phyloP scores from a whole-genome alignment of 2,797 vertebrate genomes.

The Crocidura indochinensis region DNA sequence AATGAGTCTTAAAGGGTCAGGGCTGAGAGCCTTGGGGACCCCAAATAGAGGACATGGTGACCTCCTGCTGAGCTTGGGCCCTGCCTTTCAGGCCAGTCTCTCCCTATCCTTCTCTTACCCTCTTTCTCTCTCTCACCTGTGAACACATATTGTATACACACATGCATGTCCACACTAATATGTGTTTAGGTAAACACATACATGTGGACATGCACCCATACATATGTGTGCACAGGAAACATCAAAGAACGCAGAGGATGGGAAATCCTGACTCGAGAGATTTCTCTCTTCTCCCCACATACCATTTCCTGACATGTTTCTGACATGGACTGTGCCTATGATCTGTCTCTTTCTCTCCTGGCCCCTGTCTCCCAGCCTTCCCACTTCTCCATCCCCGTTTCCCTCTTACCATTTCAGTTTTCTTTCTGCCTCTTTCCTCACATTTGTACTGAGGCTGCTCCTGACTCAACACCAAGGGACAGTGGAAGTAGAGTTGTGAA shows the following conservation, averaged over 20 bases:
- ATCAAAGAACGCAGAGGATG: background rate
- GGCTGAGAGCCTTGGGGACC: background rate
- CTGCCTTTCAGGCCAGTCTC: too few relatives aligned
- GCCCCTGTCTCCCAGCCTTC: background rate
- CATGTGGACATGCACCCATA: background rate
- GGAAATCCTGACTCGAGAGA: background rate
- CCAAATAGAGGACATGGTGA: background rate
- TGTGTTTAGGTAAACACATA: too few relatives aligned
- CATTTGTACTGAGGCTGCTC: constrained; percentile 34
- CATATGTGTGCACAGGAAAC: background rate
- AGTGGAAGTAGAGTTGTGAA: constrained; percentile 74
- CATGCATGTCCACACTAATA: background rate
- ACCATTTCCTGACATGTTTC: background rate
- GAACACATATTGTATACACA: background rate
- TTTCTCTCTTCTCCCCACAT: background rate
- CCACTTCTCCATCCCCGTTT: too few relatives aligned
- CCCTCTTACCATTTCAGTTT: background rate
- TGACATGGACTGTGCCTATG: background rate
- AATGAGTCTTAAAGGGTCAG: background rate
- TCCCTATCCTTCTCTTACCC: background rate
- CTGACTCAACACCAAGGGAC: constrained; percentile 57
- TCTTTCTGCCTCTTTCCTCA: constrained; percentile 51
- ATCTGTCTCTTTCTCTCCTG: constrained; percentile 2
- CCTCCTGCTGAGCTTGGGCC: background rate
- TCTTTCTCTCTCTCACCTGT: background rate